Conservation (phyloP, 2,113 vertebrate genomes). For the Pitta sordida region DNA sequence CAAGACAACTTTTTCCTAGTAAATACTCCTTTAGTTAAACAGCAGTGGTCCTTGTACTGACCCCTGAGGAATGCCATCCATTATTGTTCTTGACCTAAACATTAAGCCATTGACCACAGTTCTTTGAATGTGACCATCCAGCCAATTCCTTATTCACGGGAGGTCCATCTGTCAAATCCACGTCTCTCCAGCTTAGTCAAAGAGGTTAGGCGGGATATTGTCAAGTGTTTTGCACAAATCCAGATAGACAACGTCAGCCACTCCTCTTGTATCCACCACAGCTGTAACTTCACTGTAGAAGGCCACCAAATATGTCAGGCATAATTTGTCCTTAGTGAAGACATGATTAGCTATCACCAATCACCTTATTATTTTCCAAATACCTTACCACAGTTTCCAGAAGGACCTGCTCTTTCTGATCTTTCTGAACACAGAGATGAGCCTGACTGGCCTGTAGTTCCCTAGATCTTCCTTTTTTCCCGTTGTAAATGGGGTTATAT, state of each 20-base stretch:
- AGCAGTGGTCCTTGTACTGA: background rate
- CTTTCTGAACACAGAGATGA: background rate
- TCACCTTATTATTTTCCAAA: background rate
- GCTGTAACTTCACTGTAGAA: background rate
- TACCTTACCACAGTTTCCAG: background rate
- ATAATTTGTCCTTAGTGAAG: background rate
- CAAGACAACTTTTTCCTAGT: background rate
- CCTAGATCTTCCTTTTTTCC: background rate
- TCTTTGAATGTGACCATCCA: background rate
- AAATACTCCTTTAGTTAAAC: background rate
- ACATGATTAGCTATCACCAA: too few species aligned
- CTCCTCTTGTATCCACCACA: background rate
- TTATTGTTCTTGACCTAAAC: background rate
- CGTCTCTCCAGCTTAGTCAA: background rate
- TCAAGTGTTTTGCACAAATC: background rate
- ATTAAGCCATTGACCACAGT: background rate
- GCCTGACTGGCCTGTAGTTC: background rate
- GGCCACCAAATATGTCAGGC: background rate
- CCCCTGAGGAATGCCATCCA: accelerated
- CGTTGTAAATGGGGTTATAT: background rate
- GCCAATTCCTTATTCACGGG: background rate
- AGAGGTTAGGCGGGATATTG: background rate
- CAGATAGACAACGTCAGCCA: background rate
- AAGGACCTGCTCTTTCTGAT: background rate
- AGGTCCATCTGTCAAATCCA: background rate